Evolutionary conservation across 1,140 invertebrate species (phyloP).

Genomic region (Phymastichus coffea): DNA sequence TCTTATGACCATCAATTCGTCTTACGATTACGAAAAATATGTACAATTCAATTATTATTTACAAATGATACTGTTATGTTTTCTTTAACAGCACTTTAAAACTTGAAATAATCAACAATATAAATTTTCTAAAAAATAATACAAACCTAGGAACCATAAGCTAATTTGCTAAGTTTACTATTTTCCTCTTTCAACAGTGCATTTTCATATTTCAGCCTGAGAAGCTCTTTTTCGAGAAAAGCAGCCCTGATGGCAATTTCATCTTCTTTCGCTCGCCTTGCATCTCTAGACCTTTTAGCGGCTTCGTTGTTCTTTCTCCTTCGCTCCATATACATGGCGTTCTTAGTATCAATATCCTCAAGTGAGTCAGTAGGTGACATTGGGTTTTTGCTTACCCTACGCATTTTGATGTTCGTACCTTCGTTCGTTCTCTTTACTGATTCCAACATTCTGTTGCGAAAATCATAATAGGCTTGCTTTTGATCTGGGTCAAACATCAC

Average conservation of each 20-base stretch:
- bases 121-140: too few relatives aligned
- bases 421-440: slow-evolving; percentile 63
- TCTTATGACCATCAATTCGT: too few relatives aligned
- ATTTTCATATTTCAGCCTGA: slow-evolving; percentile 65
- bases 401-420: slow-evolving; percentile 70
- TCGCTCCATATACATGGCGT: slow-evolving; percentile 83
- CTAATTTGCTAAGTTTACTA: slow-evolving; percentile 57
- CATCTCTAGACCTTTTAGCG: slow-evolving; percentile 90
- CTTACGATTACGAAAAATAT: too few relatives aligned
- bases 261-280: slow-evolving; percentile 86
- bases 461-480: slow-evolving; percentile 66
- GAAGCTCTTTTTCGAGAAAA: slow-evolving; percentile 81
- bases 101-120: too few relatives aligned
- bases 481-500: slow-evolving; percentile 56
- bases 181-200: slow-evolving; percentile 63
- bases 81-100: too few relatives aligned
- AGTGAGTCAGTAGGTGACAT: slow-evolving; percentile 42
- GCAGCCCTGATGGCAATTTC: slow-evolving; percentile 86
- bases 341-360: slow-evolving; percentile 69
- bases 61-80: too few relatives aligned
- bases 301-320: slow-evolving; percentile 93
- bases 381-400: slow-evolving; percentile 50
- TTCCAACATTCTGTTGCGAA: slow-evolving; percentile 65
- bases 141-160: too few relatives aligned
- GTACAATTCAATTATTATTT: too few relatives aligned